Base-by-base conservation (phyloP, 1,140 invertebrate genomes). In the Lepidurus packardi region DNA sequence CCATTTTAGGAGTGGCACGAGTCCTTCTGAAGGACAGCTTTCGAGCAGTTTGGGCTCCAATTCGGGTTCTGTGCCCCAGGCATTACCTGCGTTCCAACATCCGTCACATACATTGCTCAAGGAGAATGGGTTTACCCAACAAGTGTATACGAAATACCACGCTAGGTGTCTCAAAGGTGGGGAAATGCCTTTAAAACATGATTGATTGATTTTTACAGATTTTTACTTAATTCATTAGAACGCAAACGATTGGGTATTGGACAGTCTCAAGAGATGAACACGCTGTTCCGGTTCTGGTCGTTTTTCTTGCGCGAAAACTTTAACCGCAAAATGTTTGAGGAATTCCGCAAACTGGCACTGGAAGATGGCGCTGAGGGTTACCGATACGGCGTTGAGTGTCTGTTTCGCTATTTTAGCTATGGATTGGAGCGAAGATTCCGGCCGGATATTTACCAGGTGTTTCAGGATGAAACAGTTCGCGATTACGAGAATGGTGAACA, bases 321-420 rank as follows among this genome's bases (percentile, higher is more conserved):
- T 86, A 99, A 99, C 87, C 90, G 93, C 82, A 97, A 93, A 81
- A 99, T 99, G 97, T 99, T 98, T 85, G 92, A 94, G 81, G 98
- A 99, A 86, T 99, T 99, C 85, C 91, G 91, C 83, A 88, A 87
- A 73, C 84, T 98, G 76, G 96, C 97, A 7, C 88, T 93, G 77
- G 97, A 99, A 87, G 98, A 99, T 88, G 94, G 96, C 0, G 87
- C 88, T 43, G 90, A 89, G 80, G 96, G 96, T 0, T 97, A 43
- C 81, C 89, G 90, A 74, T 92, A 92, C 83, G 91, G 91, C 24
- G 82, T 99, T 13, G 98, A 99, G 85, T 99, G 97, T 84, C 89
- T 99, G 10, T 99, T 99, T 89, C 89, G 98, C n/a, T 99, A 97
- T 87, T 99, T 92, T 85, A 98, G 95, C 82, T 99, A 99, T 85